phyloP scores from a whole-genome alignment of 2,113 vertebrate genomes.

The Scortum barcoo region DNA sequence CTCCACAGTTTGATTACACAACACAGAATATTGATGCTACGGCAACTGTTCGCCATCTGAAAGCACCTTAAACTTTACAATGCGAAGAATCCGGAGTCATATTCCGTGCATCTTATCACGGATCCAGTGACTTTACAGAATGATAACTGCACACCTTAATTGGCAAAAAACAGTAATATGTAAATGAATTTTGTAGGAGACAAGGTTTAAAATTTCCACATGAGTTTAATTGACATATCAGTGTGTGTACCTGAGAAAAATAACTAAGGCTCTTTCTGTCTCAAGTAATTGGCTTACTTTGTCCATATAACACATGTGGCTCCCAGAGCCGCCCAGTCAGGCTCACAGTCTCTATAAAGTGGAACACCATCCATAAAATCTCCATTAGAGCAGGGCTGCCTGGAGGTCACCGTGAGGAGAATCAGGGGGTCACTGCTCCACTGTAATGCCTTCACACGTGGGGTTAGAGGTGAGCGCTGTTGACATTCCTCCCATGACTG shows the following conservation, averaged over 20 bases:
- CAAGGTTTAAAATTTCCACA: neutral
- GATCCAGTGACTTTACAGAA: neutral
- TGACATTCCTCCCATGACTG: slow-evolving; percentile 81
- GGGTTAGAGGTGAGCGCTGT: slow-evolving; percentile 79
- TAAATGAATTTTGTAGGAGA: slow-evolving; percentile 10
- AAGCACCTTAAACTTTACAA: neutral
- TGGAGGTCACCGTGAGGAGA: slow-evolving; percentile 76
- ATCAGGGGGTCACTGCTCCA: slow-evolving; percentile 70
- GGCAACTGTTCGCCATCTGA: neutral
- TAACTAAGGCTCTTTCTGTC: slow-evolving; percentile 41
- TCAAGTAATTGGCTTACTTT: slow-evolving; percentile 71
- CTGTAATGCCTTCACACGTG: slow-evolving; percentile 78
- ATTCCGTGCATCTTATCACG: neutral
- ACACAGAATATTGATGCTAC: neutral
- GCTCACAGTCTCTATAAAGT: slow-evolving; percentile 78
- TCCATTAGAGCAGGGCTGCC: slow-evolving; percentile 81
- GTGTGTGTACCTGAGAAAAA: slow-evolving; percentile 56
- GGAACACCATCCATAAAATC: slow-evolving; percentile 83
- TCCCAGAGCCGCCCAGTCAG: slow-evolving; percentile 70
- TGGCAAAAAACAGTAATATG: neutral
- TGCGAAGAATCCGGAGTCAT: neutral
- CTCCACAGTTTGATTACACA: neutral
- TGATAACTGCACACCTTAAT: neutral
- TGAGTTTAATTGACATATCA: slow-evolving; percentile 56
- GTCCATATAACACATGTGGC: slow-evolving; percentile 77